phyloP scores from a whole-genome alignment of 2,888 invertebrate species.

The Tachina grossa region DNA sequence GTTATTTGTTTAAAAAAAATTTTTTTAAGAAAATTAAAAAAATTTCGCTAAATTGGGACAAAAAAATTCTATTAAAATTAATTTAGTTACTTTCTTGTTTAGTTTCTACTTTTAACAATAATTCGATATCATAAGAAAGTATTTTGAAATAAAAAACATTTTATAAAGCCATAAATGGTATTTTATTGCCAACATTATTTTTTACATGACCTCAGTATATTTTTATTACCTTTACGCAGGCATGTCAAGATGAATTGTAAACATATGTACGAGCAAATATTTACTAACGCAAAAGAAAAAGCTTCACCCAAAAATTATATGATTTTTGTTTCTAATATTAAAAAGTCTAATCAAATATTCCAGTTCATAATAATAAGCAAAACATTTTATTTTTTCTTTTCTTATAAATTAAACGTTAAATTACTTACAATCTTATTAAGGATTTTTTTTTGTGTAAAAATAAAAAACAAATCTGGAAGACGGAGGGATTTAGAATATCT shows the following conservation, averaged over 20 bases:
- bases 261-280: background rate
- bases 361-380: background rate
- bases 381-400: background rate
- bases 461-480: background rate
- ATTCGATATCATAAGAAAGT: background rate
- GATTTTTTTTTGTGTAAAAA: background rate
- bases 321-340: background rate
- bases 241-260: background rate
- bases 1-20: no score
- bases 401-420: background rate
- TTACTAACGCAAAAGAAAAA: background rate
- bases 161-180: background rate
- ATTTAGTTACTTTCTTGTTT: background rate
- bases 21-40: no score
- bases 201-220: background rate
- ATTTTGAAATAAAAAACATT: background rate
- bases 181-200: background rate
- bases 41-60: no score
- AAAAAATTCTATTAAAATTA: no score
- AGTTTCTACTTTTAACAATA: background rate
- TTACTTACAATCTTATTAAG: background rate
- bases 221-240: background rate
- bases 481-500: background rate
- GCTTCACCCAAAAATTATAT: background rate
- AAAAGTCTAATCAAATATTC: background rate